A percentile compares a stretch with the other conserved stretches of the same genome.
phyloP scores from a whole-genome alignment of 1,140 invertebrate species.

The Brachionus paranguensis region DNA sequence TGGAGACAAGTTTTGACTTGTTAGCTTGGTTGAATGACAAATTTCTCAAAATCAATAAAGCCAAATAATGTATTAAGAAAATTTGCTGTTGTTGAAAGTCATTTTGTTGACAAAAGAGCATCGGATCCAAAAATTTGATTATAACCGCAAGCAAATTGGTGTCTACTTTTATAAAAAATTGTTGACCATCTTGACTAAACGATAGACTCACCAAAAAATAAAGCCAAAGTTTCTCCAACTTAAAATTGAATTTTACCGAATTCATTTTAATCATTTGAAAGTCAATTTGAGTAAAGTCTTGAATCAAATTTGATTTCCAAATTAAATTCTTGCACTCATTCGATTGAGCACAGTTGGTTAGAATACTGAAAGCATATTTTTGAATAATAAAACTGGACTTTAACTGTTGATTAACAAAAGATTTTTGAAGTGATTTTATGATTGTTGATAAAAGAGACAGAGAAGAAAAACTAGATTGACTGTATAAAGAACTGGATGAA shows the following conservation, averaged over 20 bases:
- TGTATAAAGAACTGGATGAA: not conserved
- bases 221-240: constrained; percentile 48
- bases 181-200: constrained; percentile 53
- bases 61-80: constrained; percentile 44
- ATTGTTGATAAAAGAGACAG: not conserved
- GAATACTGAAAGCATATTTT: constrained; percentile 3
- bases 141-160: constrained; percentile 42
- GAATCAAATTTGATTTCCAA: constrained; percentile 12
- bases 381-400: constrained; percentile 12
- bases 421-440: constrained; percentile 24
- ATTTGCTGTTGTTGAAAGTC: constrained; percentile 37
- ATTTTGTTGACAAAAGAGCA: not conserved
- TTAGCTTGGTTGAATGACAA: constrained; percentile 51
- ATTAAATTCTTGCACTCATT: constrained; percentile 26
- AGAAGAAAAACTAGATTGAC: not conserved
- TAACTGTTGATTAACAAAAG: not conserved
- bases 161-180: constrained; percentile 51
- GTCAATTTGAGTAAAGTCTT: constrained; percentile 27
- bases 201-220: constrained; percentile 49
- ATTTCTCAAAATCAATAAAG: constrained; percentile 49
- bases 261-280: constrained; percentile 17
- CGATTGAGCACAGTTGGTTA: constrained; percentile 27
- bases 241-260: constrained; percentile 36
- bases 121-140: constrained; percentile 2
- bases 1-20: constrained; percentile 51